Base-by-base conservation (phyloP, 2,888 invertebrate species). In the Hecatera dysodea region DNA sequence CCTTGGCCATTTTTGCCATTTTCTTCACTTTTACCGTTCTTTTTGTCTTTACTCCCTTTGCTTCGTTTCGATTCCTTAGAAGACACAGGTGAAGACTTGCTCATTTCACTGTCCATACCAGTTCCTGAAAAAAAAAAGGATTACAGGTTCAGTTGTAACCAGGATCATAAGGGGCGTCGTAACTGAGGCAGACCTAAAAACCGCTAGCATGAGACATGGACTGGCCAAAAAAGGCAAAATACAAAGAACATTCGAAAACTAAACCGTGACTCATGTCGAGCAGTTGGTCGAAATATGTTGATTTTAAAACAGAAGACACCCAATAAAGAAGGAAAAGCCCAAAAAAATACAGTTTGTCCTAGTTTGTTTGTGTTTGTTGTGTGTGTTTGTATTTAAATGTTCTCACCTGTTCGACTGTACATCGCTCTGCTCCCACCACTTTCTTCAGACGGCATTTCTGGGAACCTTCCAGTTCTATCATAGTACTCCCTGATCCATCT, bases 371-470 rank as follows among this genome's bases (percentile, higher is more conserved):
- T n/a, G n/a, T n/a, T n/a, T n/a, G n/a, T n/a, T n/a, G n/a, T n/a
- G n/a, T n/a, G n/a, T n/a, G n/a, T n/a, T n/a, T 17, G 36, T 33
- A 42, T 27, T 59, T 15, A 17, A n/a, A 48, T 2, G 11, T 44
- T 29, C 22, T 72, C 77, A 97, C 97, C 98, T 94, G 98, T 98
- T 85, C 98, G 95, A 84, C 98, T 98, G 81, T 99, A 97, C 93
- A 99, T 97, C 75, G 98, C 96, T 82, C 98, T 96, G 0, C 99
- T 99, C 0, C 99, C 99, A 11, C 99, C 99, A 84, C 98, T 97
- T 88, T 99, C 99, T 79, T 98, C 98, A 4, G 98, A 97, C 0
- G 99, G 99, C 86, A 98, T 97, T 83, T 99, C 99, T 0, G 99
- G 99, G 87, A 99, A 97, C 88, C 98, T 98, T 36, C 98, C 98